These are phyloP conservation scores for Tenthredo notha DNA, from an alignment of 2,888 invertebrate species.

Conservation along the genomic window DNA sequence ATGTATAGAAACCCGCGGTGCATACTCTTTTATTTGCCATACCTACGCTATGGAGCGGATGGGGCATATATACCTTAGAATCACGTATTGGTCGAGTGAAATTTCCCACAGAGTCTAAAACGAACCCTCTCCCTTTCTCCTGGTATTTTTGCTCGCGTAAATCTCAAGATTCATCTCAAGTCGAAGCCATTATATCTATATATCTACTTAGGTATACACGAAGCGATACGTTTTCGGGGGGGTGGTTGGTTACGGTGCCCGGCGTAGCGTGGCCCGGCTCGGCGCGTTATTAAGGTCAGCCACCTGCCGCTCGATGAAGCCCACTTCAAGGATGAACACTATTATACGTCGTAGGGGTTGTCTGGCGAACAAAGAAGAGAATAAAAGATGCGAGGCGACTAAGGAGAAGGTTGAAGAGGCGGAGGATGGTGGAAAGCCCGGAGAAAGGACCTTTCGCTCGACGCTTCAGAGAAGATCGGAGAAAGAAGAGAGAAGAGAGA, in stretches of 20 bases:
- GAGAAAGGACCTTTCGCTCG: constrained; percentile 48
- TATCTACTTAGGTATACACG: constrained; percentile 21
- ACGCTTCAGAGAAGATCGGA: constrained; percentile 1
- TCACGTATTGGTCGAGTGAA: not conserved
- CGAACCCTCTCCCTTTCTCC: constrained; percentile 50
- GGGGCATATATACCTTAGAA: not conserved
- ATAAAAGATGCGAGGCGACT: constrained; percentile 56
- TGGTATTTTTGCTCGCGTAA: constrained; percentile 58
- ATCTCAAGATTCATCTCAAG: constrained; percentile 56
- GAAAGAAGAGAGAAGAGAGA: constrained; percentile 25
- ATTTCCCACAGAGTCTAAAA: constrained; percentile 43
- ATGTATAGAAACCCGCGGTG: not conserved
- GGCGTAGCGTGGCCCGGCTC: constrained; percentile 66
- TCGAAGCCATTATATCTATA: constrained; percentile 48
- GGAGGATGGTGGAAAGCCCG: constrained; percentile 27
- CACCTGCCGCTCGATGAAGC: constrained; percentile 78
- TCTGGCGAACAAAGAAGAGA: constrained; percentile 52
- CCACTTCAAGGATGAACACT: constrained; percentile 76
- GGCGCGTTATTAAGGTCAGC: constrained; percentile 77
- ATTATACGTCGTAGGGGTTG: constrained; percentile 68
- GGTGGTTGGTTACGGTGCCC: constrained; percentile 40
- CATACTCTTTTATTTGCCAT: not conserved
- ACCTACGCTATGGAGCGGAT: too few relatives aligned
- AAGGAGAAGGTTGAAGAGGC: constrained; percentile 58
- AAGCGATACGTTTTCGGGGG: constrained; percentile 39